Evolutionary conservation across 2,888 invertebrate genomes (phyloP).

Genomic region (Tromatobia lineatoria): DNA sequence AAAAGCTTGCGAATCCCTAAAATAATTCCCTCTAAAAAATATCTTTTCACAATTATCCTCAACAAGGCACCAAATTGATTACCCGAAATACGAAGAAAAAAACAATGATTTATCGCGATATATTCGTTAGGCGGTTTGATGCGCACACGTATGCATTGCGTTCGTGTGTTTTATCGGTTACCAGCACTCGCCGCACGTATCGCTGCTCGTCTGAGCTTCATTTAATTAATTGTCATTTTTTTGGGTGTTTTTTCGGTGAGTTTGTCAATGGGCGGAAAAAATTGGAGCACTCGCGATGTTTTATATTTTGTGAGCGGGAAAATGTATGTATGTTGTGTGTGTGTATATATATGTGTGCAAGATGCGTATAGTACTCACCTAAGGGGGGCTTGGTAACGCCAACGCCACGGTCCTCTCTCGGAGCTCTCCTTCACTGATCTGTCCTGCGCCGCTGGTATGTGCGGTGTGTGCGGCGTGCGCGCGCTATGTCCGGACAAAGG

Average conservation of each 20-base stretch:
- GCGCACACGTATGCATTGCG: background rate
- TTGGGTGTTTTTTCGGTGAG: background rate
- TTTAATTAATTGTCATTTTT: background rate
- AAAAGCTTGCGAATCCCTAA: background rate
- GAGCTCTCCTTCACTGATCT: slow-evolving; percentile 54
- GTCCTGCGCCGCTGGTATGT: slow-evolving; percentile 58
- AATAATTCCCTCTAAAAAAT: background rate
- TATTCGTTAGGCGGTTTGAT: background rate
- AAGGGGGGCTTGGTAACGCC: slow-evolving; percentile 36
- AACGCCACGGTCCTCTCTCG: slow-evolving; percentile 54
- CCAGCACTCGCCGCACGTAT: background rate
- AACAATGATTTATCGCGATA: background rate
- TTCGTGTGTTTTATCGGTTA: slow-evolving; percentile 4
- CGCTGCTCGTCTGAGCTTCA: background rate
- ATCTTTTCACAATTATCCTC: too few species aligned
- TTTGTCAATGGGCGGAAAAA: background rate
- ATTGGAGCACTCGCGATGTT: background rate
- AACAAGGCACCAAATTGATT: too few species aligned
- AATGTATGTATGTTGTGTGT: background rate
- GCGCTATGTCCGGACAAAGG: slow-evolving; percentile 67
- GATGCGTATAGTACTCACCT: slow-evolving; percentile 45
- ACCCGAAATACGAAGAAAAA: background rate
- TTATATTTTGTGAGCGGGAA: too few species aligned
- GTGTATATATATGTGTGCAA: background rate
- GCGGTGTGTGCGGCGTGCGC: slow-evolving; percentile 64